Percentiles rank a stretch among this genome's conserved stretches.
phyloP scores from a whole-genome alignment of 2,797 vertebrate species.

The Garrulus glandarius region DNA sequence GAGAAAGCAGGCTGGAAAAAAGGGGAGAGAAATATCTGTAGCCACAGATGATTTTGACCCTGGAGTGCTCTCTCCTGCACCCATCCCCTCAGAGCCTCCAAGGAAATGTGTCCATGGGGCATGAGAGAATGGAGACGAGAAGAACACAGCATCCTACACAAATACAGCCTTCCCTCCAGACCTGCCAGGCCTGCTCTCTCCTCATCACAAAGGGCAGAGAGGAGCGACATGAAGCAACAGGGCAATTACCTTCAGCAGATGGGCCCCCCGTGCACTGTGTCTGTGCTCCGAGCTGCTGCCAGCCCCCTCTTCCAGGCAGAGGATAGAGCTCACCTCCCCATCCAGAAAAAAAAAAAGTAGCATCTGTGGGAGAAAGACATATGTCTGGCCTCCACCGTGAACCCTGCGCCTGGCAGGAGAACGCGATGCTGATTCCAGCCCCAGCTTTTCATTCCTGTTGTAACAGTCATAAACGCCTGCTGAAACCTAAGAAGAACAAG shows the following conservation, averaged over 20 bases:
- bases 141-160: not conserved
- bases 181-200: not conserved
- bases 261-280: not conserved
- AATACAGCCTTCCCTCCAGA: not conserved
- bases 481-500: constrained; percentile 71
- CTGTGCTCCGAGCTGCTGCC: constrained; percentile 12
- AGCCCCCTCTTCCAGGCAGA: constrained; percentile 14
- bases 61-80: not conserved
- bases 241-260: not conserved
- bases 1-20: not conserved
- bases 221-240: not conserved
- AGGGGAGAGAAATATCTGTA: not conserved
- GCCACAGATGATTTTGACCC: not conserved
- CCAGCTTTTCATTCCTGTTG: constrained; percentile 68
- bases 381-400: constrained; percentile 66
- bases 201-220: not conserved
- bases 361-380: constrained; percentile 52
- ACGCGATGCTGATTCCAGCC: constrained; percentile 59
- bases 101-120: not conserved
- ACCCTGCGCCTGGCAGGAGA: constrained; percentile 67
- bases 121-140: not conserved
- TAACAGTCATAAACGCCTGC: constrained; percentile 69
- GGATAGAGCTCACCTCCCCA: constrained; percentile 15
- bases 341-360: constrained; percentile 54
- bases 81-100: not conserved